These are phyloP conservation scores for Rhabdomys pumilio DNA, from an alignment of 2,797 vertebrate genomes.

Conservation along the genomic window DNA sequence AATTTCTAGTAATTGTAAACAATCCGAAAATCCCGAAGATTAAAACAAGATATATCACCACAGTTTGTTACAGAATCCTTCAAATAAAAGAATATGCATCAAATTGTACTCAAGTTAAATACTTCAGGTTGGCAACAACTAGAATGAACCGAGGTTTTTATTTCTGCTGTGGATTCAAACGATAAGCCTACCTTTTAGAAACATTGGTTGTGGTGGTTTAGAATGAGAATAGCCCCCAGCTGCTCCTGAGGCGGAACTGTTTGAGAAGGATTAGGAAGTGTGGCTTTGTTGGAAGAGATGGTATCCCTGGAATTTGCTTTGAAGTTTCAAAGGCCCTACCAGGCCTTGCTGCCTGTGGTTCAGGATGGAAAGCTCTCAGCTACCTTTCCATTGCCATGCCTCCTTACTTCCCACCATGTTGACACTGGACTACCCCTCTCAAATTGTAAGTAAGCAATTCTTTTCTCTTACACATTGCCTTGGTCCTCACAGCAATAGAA, in stretches of 20 bases:
- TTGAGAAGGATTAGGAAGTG: not conserved
- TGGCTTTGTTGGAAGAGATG: not conserved
- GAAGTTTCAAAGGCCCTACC: not conserved
- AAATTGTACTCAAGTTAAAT: slow-evolving; percentile 12
- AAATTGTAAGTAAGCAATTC: not conserved
- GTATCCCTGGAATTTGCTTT: not conserved
- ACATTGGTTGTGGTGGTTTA: not conserved
- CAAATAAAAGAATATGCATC: not conserved
- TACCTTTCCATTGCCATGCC: not conserved
- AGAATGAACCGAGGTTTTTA: not conserved
- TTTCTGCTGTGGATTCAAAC: not conserved
- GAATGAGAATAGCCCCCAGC: not conserved
- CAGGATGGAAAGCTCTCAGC: not conserved
- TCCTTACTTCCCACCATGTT: not conserved
- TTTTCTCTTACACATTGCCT: not conserved
- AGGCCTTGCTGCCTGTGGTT: not conserved
- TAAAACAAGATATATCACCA: not conserved
- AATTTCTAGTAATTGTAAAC: not conserved
- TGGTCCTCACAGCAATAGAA: not conserved
- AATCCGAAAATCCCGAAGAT: not conserved
- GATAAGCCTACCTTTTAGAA: not conserved
- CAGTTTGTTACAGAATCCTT: slow-evolving; percentile 6
- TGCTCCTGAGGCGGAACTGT: not conserved
- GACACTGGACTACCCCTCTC: not conserved
- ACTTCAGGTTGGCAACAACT: not conserved